Evolutionary conservation across 2,797 vertebrate species (phyloP), one percentile per base, ranked within the genome.

Genomic region (Protonibea diacanthus): DNA sequence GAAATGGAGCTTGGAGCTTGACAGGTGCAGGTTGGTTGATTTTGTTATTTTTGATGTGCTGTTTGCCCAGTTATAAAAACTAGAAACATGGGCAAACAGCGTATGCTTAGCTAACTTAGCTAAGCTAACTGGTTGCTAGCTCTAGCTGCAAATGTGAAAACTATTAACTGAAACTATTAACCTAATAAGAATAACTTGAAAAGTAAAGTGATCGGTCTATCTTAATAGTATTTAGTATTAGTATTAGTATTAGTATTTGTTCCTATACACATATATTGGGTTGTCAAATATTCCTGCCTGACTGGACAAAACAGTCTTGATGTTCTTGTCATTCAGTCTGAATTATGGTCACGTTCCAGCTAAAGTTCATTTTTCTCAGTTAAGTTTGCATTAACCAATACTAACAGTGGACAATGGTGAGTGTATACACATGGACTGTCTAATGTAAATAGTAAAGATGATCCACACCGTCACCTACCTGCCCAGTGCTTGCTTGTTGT

Each of bases 391-490:
- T 6, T 45, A 15, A 1, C 2, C 27, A 33, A 52, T 23, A 14
- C 2, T 53, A 1, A 67, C 29, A 33, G 2, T 7, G 25, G 8
- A 12, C 33, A 23, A 47, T 3, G 3, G 5, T 27, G 33, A 45
- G 40, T 27, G 40, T 66, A 57, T 21, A 66, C 53, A 71, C 27
- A 33, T 0, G 1, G 2, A 23, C 18, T 11, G 17, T 1, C 17
- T 40, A 40, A 73, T 74, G 63, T 65, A 72, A 78, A 68, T 57
- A 62, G 42, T 61, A 18, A 56, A 20, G 17, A 56, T 65, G 20
- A 45, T 23, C 4, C 55, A 42, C 64, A 49, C n/a, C n/a, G n/a
- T n/a, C n/a, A n/a, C 61, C 33, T 23, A 40, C 18, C 6, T 51
- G 61, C 52, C 10, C n/a, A 25, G 42, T 6, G 21, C 29, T 5